Conservation (phyloP, 2,113 vertebrate species). For the Sander vitreus region DNA sequence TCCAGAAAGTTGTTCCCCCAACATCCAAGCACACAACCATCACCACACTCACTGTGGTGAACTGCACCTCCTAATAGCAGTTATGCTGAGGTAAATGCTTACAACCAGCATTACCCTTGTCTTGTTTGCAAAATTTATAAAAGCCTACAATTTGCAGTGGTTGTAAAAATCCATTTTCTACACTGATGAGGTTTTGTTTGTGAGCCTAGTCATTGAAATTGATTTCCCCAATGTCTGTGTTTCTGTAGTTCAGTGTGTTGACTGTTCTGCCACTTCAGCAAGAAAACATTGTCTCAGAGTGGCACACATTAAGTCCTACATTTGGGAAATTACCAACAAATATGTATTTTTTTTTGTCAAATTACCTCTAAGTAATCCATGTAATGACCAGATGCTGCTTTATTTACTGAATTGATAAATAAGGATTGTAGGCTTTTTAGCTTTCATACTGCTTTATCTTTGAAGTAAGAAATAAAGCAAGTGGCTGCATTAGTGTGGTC, state of each 20-base stretch:
- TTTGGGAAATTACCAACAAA: conserved; percentile 19
- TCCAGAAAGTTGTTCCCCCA: background rate
- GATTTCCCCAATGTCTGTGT: conserved; percentile 49
- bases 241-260: conserved; percentile 38
- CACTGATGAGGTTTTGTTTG: conserved; percentile 66
- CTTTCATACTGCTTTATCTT: background rate
- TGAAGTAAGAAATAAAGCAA: background rate
- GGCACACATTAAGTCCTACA: background rate
- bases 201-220: conserved; percentile 54
- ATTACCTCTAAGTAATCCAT: background rate
- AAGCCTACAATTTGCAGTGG: conserved; percentile 56
- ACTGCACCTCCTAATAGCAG: conserved; percentile 29
- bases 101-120: conserved; percentile 41
- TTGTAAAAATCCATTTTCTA: conserved; percentile 66
- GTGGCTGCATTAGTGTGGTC: background rate
- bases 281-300: conserved; percentile 26
- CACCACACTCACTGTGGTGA: background rate
- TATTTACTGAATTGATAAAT: background rate
- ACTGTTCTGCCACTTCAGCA: conserved; percentile 53
- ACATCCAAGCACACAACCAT: background rate
- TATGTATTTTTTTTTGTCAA: background rate
- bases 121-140: conserved; percentile 66
- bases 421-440: background rate
- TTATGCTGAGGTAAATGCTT: conserved; percentile 53
- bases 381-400: background rate